Evolutionary conservation across 2,888 invertebrate genomes (phyloP).

Genomic region (Celastrina argiolus): DNA sequence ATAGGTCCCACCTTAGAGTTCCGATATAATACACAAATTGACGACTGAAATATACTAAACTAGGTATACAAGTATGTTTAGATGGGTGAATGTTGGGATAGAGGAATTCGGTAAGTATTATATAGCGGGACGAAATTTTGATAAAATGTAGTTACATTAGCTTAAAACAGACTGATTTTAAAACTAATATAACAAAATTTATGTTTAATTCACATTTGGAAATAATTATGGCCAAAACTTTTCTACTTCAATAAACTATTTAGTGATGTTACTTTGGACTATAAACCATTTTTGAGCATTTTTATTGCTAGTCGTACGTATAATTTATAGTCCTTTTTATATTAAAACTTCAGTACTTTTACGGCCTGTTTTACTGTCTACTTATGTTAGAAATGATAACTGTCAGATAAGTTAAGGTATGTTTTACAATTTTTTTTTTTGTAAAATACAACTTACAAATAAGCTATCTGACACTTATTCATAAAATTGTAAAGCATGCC

Average conservation of each 20-base stretch:
- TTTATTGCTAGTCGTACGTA: slow-evolving; percentile 63
- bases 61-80: slow-evolving; percentile 13
- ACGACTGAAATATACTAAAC: slow-evolving; percentile 16
- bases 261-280: slow-evolving; percentile 23
- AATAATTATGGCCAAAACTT: slow-evolving; percentile 13
- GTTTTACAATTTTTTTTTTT: too few relatives aligned
- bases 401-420: too few relatives aligned
- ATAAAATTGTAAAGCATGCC: too few relatives aligned
- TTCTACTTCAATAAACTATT: slow-evolving; percentile 1
- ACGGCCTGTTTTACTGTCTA: too few relatives aligned
- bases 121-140: slow-evolving; percentile 31
- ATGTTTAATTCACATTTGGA: slow-evolving; percentile 22
- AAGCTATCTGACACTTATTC: too few relatives aligned
- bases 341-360: slow-evolving; percentile 29
- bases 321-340: slow-evolving; percentile 30
- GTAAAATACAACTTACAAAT: too few relatives aligned
- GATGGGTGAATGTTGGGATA: slow-evolving; percentile 10
- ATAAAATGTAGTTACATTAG: slow-evolving; percentile 27
- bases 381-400: too few relatives aligned
- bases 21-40: slow-evolving; percentile 8
- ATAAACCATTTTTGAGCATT: slow-evolving; percentile 46
- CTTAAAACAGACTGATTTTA: slow-evolving; percentile 34
- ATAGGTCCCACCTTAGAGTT: slow-evolving; percentile 12
- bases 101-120: slow-evolving; percentile 25
- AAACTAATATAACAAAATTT: slow-evolving; percentile 27